Evolutionary conservation across 2,797 vertebrate species (phyloP).

Genomic region (Vireo griseus): DNA sequence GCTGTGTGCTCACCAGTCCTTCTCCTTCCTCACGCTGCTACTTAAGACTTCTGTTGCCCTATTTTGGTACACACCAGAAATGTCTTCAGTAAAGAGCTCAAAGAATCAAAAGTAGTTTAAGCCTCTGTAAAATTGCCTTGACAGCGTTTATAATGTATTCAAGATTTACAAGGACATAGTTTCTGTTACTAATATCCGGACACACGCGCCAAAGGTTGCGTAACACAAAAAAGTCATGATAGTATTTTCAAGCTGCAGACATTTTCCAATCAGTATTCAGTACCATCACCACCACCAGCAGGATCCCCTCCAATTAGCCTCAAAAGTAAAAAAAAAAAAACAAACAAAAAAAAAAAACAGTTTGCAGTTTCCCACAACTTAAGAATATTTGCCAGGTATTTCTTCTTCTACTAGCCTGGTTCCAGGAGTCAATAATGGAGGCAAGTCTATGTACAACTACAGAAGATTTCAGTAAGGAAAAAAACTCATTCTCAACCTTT

Average conservation of each 20-base stretch:
- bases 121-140: background rate
- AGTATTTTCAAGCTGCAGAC: background rate
- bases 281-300: background rate
- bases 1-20: background rate
- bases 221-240: background rate
- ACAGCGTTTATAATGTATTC: background rate
- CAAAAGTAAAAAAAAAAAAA: background rate
- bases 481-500: background rate
- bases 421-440: background rate
- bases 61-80: background rate
- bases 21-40: background rate
- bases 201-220: background rate
- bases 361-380: background rate
- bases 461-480: background rate
- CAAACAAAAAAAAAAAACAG: no score
- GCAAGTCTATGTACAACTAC: background rate
- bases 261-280: background rate
- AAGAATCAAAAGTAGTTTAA: background rate
- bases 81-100: background rate
- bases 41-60: background rate
- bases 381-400: background rate
- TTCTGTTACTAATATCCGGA: background rate
- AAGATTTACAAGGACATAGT: background rate
- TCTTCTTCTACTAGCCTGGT: background rate
- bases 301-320: background rate